A percentile compares a stretch with the other conserved stretches of the same genome.
Evolutionary conservation across 2,113 vertebrate genomes (phyloP).

Genomic region (human): GRCh38 chr7:8724001-8724500

Average conservation of each 20-base stretch:
- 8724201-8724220: background rate
- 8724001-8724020: background rate
- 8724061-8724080: background rate
- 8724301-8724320: conserved; percentile 52
- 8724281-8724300: conserved; percentile 62
- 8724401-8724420: background rate
- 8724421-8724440: background rate
- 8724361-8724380: background rate
- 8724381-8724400: background rate
- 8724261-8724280: background rate
- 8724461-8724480: background rate
- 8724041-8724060: background rate
- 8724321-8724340: conserved; percentile 21
- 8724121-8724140: background rate
- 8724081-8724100: background rate
- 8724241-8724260: background rate
- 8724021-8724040: background rate
- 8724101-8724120: background rate
- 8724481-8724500: background rate
- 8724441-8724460: background rate
- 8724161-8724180: background rate
- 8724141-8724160: background rate
- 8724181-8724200: background rate
- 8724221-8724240: background rate
- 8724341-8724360: background rate